phyloP scores from a whole-genome alignment of 2,888 invertebrate species.

The Perizoma flavofasciatum region DNA sequence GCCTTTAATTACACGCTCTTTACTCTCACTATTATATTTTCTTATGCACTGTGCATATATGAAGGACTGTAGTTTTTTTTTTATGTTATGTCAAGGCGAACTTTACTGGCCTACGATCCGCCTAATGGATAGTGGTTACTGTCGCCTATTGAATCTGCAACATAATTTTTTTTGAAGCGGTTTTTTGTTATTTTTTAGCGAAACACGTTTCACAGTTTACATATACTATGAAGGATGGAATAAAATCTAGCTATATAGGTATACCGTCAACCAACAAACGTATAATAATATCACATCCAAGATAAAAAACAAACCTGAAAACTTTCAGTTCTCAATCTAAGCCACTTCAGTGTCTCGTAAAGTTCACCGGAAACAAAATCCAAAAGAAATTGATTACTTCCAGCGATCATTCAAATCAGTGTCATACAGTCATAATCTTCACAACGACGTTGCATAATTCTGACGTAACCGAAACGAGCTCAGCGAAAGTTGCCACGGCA shows the following conservation, averaged over 20 bases:
- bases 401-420: conserved; percentile 76
- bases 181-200: no score
- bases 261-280: no score
- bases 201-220: no score
- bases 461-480: conserved; percentile 80
- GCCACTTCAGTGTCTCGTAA: conserved; percentile 35
- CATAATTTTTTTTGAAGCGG: no score
- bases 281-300: no score
- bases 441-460: conserved; percentile 65
- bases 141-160: no score
- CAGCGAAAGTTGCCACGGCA: conserved; percentile 79
- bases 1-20: conserved; percentile 15
- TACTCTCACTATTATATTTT: conserved; percentile 27
- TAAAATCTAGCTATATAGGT: no score
- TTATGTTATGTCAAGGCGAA: no score
- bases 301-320: neutral
- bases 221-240: no score
- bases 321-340: conserved; percentile 28
- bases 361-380: conserved; percentile 59
- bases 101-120: no score
- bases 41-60: conserved; percentile 3
- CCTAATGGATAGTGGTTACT: no score
- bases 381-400: conserved; percentile 68
- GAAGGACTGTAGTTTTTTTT: no score
- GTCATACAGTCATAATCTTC: conserved; percentile 77